phyloP scores from a whole-genome alignment of 2,797 vertebrate species.

The Pristis pectinata region DNA sequence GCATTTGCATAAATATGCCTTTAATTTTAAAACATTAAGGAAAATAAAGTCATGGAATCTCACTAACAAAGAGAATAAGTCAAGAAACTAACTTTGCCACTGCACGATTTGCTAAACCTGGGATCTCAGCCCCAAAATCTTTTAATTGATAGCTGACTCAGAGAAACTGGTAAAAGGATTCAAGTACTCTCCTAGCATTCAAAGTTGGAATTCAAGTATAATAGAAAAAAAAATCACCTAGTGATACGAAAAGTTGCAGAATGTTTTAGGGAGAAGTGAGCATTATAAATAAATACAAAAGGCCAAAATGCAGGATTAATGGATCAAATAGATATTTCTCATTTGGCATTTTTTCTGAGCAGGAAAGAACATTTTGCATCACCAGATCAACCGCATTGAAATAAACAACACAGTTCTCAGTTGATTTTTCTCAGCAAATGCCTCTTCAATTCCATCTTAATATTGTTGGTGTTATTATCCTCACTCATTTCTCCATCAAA shows the following conservation, averaged over 20 bases:
- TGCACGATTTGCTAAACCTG: neutral
- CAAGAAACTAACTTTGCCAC: neutral
- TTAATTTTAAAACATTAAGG: neutral
- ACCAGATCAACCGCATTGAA: neutral
- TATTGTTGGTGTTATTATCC: neutral
- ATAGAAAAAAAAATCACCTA: neutral
- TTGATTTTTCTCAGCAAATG: neutral
- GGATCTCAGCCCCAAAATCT: neutral
- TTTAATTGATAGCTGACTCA: neutral
- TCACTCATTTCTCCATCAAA: neutral
- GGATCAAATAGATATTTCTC: neutral
- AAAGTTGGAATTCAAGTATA: neutral
- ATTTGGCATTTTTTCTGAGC: neutral
- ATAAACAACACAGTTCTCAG: neutral
- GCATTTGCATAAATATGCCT: neutral
- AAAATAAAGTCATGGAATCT: neutral
- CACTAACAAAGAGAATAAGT: neutral
- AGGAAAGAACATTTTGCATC: neutral
- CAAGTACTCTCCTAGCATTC: neutral
- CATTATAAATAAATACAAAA: neutral
- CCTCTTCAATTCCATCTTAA: neutral
- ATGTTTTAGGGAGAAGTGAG: neutral
- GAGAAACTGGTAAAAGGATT: neutral
- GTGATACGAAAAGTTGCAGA: neutral
- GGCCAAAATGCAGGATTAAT: neutral